Conservation (phyloP, 2,888 invertebrate species). For the Xylota sylvarum region DNA sequence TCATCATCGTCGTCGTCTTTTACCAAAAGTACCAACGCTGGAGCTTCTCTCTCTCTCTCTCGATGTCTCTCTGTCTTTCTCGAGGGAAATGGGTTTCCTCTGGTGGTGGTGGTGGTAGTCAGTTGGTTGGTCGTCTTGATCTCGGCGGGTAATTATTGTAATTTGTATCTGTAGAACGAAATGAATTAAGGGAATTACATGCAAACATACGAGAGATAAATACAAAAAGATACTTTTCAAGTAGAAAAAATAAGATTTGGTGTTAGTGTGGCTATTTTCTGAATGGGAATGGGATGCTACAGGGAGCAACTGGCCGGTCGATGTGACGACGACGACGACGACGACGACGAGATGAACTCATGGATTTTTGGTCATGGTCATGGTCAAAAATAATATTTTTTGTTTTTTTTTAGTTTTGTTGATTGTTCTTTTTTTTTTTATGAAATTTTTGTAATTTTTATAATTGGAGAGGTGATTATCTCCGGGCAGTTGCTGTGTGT, state of each 20-base stretch:
- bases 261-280: conserved; percentile 59
- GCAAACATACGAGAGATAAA: conserved; percentile 71
- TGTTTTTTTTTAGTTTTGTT: conserved; percentile 32
- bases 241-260: conserved; percentile 13
- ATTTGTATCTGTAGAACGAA: conserved; percentile 77
- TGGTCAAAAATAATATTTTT: conserved; percentile 72
- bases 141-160: conserved; percentile 76
- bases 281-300: conserved; percentile 40
- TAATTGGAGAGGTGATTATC: conserved; percentile 71
- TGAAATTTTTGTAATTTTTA: conserved; percentile 47
- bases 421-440: conserved; percentile 25
- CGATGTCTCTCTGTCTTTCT: too few species aligned
- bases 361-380: conserved; percentile 74
- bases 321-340: neutral
- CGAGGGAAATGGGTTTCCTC: conserved; percentile 53
- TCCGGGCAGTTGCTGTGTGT: conserved; percentile 3
- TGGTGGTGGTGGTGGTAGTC: neutral
- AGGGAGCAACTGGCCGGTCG: neutral
- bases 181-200: conserved; percentile 77
- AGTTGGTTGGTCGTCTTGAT: conserved; percentile 35
- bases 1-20: conserved; percentile 42
- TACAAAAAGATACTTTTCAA: conserved; percentile 45
- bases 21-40: conserved; percentile 46
- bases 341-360: conserved; percentile 42
- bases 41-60: too few species aligned